Conservation (phyloP, 2,797 vertebrate species). For the Aeoliscus strigatus region DNA sequence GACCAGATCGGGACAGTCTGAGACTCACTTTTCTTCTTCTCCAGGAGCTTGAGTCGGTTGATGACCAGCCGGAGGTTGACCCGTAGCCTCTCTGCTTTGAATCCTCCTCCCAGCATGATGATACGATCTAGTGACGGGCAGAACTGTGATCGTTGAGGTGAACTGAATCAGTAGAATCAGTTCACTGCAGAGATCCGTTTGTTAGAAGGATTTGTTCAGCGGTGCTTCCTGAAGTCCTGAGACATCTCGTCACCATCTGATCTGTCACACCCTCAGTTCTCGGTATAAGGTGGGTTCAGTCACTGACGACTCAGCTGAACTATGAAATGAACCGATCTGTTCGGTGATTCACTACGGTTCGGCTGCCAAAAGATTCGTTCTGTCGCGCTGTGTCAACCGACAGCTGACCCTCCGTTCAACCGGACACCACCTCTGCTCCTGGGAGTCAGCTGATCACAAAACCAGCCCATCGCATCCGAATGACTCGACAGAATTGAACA, state of each 20-base stretch:
- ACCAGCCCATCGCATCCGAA: slow-evolving; percentile 7
- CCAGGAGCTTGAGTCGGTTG: slow-evolving; percentile 93
- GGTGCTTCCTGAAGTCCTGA: too few species aligned
- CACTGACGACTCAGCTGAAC: too few species aligned
- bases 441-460: slow-evolving; percentile 53
- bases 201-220: slow-evolving; percentile 3
- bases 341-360: too few species aligned
- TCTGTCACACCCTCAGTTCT: too few species aligned
- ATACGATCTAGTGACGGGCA: too few species aligned
- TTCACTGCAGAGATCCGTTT: slow-evolving; percentile 20
- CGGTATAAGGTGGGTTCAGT: too few species aligned
- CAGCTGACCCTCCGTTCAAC: not conserved
- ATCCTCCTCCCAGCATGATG: slow-evolving; percentile 89
- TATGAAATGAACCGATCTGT: too few species aligned
- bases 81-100: slow-evolving; percentile 90
- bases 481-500: slow-evolving; percentile 17
- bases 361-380: too few species aligned
- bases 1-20: not conserved
- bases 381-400: too few species aligned
- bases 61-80: slow-evolving; percentile 96
- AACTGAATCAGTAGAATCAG: too few species aligned
- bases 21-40: slow-evolving; percentile 98
- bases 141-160: too few species aligned
- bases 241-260: too few species aligned
- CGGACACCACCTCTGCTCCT: slow-evolving; percentile 7